Evolutionary conservation across 2,888 invertebrate species (phyloP).

Genomic region (Amphiduros pacificus): DNA sequence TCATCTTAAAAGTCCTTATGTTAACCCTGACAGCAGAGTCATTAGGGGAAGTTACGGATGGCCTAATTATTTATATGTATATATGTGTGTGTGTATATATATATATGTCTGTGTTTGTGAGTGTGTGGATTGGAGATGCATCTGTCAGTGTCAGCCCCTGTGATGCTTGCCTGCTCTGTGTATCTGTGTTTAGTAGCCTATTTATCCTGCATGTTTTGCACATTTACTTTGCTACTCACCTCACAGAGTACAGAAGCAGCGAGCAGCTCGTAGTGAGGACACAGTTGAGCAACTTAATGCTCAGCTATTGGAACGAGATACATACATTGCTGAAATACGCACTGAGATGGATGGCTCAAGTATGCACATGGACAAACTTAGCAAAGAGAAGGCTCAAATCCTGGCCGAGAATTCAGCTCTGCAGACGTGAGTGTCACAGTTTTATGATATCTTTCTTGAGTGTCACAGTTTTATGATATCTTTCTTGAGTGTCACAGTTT

Average conservation of each 20-base stretch:
- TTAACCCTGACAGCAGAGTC: too few species aligned
- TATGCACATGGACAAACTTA: constrained; percentile 40
- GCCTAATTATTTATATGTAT: too few species aligned
- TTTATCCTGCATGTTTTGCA: neutral
- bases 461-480: neutral
- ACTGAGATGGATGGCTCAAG: constrained; percentile 40
- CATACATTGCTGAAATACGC: constrained; percentile 44
- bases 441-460: neutral
- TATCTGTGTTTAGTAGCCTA: too few species aligned
- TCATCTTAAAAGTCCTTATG: too few species aligned
- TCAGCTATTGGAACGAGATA: constrained; percentile 47
- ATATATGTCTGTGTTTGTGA: too few species aligned
- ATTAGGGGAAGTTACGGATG: too few species aligned
- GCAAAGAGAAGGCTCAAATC: constrained; percentile 43
- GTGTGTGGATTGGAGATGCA: too few species aligned
- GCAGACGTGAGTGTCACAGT: constrained; percentile 43
- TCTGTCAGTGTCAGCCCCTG: too few species aligned
- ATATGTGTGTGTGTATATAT: too few species aligned
- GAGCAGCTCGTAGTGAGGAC: constrained; percentile 50
- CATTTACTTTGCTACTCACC: neutral
- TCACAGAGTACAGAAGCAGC: constrained; percentile 53
- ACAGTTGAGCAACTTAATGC: constrained; percentile 44
- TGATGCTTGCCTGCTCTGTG: too few species aligned
- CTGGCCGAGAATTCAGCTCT: constrained; percentile 42
- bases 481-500: too few species aligned